Evolutionary conservation across 2,888 invertebrate genomes (phyloP).

Genomic region (Oscheius myriophilus): DNA sequence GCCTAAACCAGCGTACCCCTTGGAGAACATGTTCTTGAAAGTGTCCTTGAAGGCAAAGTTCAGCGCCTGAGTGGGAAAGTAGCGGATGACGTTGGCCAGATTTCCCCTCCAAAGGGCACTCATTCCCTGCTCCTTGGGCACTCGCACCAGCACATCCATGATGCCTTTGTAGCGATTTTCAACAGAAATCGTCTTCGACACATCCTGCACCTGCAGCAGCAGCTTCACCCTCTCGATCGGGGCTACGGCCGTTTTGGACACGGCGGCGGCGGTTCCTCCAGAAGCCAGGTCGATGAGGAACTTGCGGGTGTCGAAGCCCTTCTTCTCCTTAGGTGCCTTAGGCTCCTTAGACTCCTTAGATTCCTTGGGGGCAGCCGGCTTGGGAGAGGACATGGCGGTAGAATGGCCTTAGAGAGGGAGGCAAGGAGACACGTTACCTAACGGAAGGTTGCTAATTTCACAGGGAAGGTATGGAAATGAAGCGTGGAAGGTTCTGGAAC

Average conservation of each 20-base stretch:
- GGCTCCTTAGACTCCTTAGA: too few relatives aligned
- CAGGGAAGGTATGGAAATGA: too few relatives aligned
- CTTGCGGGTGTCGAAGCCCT: conserved; percentile 49
- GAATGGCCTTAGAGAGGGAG: too few relatives aligned
- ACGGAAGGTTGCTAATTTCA: too few relatives aligned
- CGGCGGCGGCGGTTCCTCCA: conserved; percentile 78
- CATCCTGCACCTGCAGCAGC: conserved; percentile 79
- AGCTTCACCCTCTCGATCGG: conserved; percentile 94
- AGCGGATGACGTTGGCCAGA: conserved; percentile 72
- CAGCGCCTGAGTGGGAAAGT: conserved; percentile 91
- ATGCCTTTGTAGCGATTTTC: conserved; percentile 63
- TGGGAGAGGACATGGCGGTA: too few relatives aligned
- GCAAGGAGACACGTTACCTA: too few relatives aligned
- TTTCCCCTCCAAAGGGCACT: conserved; percentile 49
- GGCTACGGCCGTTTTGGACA: conserved; percentile 91
- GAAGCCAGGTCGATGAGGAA: conserved; percentile 51
- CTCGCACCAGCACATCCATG: conserved; percentile 54
- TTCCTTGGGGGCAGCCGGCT: not conserved
- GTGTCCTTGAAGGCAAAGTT: conserved; percentile 87
- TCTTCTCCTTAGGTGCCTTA: not conserved
- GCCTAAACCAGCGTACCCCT: conserved; percentile 42
- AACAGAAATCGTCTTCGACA: conserved; percentile 46
- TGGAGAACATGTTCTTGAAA: conserved; percentile 49
- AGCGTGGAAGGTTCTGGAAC: too few relatives aligned
- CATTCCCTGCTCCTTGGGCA: conserved; percentile 57